Evolutionary conservation across 2,797 vertebrate species (phyloP).

Genomic region (Rallus crepitans): DNA sequence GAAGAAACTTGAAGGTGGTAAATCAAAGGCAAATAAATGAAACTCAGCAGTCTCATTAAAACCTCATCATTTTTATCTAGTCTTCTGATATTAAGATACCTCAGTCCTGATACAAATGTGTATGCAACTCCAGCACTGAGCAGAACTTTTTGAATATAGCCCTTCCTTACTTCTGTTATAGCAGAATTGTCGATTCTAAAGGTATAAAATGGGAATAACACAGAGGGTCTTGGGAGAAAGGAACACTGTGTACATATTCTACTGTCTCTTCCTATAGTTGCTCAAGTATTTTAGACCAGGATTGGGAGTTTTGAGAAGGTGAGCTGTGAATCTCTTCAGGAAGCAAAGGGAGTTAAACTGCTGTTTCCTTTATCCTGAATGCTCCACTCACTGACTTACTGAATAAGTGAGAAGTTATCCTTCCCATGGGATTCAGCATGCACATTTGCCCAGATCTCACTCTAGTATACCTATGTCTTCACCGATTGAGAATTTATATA

Average conservation of each 20-base stretch:
- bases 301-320: not conserved
- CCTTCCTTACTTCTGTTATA: not conserved
- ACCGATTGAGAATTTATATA: not conserved
- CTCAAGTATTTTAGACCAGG: not conserved
- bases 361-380: not conserved
- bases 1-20: not conserved
- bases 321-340: not conserved
- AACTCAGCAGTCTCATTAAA: not conserved
- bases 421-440: not conserved
- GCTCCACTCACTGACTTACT: not conserved
- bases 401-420: not conserved
- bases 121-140: not conserved
- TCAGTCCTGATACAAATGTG: not conserved
- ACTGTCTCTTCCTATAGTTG: not conserved
- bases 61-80: not conserved
- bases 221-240: not conserved
- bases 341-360: not conserved
- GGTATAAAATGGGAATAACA: not conserved
- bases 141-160: not conserved
- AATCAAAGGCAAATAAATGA: not conserved
- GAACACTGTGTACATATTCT: not conserved
- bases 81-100: not conserved
- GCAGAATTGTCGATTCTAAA: not conserved
- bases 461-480: not conserved
- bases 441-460: not conserved